These are phyloP conservation scores for Lepus timidus DNA, from an alignment of 2,113 vertebrate species.

Conservation along the genomic window DNA sequence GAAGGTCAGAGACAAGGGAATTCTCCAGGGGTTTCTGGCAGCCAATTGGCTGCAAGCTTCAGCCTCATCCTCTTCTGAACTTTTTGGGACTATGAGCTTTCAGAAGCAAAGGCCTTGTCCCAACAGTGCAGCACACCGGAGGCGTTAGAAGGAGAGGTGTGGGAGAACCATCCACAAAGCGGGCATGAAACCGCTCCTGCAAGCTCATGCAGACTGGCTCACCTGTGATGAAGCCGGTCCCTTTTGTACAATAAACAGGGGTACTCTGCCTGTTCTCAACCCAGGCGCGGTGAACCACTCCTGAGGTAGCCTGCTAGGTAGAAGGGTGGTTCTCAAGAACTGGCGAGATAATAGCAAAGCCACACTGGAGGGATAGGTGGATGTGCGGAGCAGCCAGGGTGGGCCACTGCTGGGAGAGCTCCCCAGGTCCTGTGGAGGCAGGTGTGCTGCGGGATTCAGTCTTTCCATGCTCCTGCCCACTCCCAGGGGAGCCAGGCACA, in stretches of 20 bases:
- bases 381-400: not conserved
- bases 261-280: not conserved
- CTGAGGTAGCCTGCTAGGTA: not conserved
- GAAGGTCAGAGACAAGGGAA: not conserved
- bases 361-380: not conserved
- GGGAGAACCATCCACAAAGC: not conserved
- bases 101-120: not conserved
- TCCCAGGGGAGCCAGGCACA: not conserved
- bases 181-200: not conserved
- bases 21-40: not conserved
- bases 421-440: not conserved
- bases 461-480: not conserved
- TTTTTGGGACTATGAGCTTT: not conserved
- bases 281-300: not conserved
- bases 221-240: not conserved
- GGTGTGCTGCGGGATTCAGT: not conserved
- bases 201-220: not conserved
- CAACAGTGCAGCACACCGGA: not conserved
- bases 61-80: not conserved
- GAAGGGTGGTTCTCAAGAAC: not conserved
- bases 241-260: not conserved
- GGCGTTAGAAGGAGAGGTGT: not conserved
- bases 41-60: not conserved
- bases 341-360: not conserved
- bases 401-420: not conserved